Conservation (phyloP, 2,113 vertebrate genomes). For the Tiliqua scincoides region DNA sequence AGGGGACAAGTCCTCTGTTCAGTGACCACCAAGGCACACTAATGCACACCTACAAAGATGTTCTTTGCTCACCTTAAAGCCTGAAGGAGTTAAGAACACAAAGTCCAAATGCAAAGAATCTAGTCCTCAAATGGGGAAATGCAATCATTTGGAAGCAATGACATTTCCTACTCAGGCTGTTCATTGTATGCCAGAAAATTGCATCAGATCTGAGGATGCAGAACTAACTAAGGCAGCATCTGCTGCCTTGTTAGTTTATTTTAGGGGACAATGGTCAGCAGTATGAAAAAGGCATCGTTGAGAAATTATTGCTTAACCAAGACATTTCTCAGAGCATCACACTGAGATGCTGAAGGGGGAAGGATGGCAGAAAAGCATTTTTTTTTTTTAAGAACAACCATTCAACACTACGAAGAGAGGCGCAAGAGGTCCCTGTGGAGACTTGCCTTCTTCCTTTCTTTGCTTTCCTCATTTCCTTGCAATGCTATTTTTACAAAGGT, state of each 20-base stretch:
- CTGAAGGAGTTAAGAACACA: neutral
- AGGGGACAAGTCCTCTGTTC: neutral
- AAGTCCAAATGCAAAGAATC: neutral
- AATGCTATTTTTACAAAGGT: conserved; percentile 8
- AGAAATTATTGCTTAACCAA: conserved; percentile 35
- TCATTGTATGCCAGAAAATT: conserved; percentile 21
- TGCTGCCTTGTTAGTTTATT: conserved; percentile 14
- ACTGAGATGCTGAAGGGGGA: neutral
- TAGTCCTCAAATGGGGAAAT: neutral
- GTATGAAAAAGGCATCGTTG: neutral
- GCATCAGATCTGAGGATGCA: neutral
- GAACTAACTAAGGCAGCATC: neutral
- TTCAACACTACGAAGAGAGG: neutral
- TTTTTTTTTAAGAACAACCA: too few relatives aligned
- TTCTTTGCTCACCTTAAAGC: neutral
- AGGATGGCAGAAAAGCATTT: conserved; percentile 8
- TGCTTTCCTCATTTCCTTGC: conserved; percentile 12
- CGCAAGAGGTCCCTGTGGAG: neutral
- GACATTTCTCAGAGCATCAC: neutral
- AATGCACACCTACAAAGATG: neutral
- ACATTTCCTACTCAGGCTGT: neutral
- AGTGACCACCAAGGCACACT: neutral
- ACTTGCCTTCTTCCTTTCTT: neutral
- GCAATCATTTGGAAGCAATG: conserved; percentile 19
- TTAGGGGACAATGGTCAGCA: conserved; percentile 11